Conservation (phyloP, 2,113 vertebrate species). For the Chunga burmeisteri region DNA sequence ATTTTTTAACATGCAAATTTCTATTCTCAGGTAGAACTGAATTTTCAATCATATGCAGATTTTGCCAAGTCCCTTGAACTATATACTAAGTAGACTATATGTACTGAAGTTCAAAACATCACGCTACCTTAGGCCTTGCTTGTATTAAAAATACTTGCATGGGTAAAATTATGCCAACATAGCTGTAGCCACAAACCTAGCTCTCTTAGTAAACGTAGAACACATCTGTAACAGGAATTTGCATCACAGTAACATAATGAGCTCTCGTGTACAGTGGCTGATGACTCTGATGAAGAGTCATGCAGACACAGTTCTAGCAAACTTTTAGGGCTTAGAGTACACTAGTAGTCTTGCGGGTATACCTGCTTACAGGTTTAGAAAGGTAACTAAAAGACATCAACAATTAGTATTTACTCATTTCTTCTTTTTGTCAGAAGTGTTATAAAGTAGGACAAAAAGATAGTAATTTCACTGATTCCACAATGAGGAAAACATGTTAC, state of each 20-base stretch:
- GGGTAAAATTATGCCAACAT: neutral
- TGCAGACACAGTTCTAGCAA: neutral
- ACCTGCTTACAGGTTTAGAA: neutral
- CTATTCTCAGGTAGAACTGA: neutral
- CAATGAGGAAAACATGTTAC: neutral
- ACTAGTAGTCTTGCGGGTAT: neutral
- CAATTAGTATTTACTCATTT: neutral
- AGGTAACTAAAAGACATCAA: neutral
- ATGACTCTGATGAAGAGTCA: neutral
- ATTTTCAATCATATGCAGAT: neutral
- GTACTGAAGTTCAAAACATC: neutral
- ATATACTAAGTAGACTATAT: neutral
- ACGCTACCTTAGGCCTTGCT: neutral
- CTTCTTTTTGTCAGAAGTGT: neutral
- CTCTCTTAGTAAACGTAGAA: neutral
- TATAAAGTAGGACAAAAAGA: neutral
- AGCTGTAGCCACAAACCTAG: neutral
- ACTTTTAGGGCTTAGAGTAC: neutral
- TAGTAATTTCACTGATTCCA: neutral
- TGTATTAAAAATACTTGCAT: neutral
- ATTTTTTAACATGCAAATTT: neutral
- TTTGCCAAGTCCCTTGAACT: neutral
- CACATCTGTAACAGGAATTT: neutral
- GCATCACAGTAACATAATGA: neutral
- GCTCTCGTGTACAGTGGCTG: neutral